Base-by-base conservation (phyloP, 2,113 vertebrate genomes). In the Turnix velox region DNA sequence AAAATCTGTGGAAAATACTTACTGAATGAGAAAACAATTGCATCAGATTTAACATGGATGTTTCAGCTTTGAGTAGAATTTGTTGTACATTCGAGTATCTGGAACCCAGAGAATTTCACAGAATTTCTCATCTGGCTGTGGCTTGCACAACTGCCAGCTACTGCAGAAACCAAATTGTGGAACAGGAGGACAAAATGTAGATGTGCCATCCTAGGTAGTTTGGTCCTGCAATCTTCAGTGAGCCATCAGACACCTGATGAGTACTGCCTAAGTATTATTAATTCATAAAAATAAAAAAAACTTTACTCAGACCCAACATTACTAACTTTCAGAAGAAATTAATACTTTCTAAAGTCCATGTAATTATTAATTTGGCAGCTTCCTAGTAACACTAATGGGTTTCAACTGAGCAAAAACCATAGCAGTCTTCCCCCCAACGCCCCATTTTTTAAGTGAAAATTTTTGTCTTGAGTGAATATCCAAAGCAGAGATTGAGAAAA, bases 111-210 rank as follows among this genome's bases (percentile, higher is more conserved):
- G 30, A 57, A 91, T 67, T 80, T 48, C 2, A 3, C 23, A 65
- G 75, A 94, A 35, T 37, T 35, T 88, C 95, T 74, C 67, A 83
- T 12, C 57, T 77, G 24, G 37, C 66, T 55, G 54, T 72, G 69
- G 39, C 87, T 96, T 92, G 83, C 35, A 33, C 80, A 90, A 77
- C 84, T 95, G 61, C 62, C 88, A 95, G 57, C 45, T 86, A 59
- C 37, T 66, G 77, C 69, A 90, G 73, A 95, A 52, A 75, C 95
- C 45, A 57, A 83, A 93, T 33, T 30, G 12, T 24, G 73, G 48
- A 83, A 93, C 4, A 46, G 75, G 79, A 52, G 45, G 48, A 89
- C 28, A 49, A 5, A 42, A 84, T 45, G 31, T 58, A 48, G 62
- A 66, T 76, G 13, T 81, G 63, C 72, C 58, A 28, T 80, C 22